Evolutionary conservation across 1,140 invertebrate species (phyloP).

Genomic region (Drosophila serrata): DNA sequence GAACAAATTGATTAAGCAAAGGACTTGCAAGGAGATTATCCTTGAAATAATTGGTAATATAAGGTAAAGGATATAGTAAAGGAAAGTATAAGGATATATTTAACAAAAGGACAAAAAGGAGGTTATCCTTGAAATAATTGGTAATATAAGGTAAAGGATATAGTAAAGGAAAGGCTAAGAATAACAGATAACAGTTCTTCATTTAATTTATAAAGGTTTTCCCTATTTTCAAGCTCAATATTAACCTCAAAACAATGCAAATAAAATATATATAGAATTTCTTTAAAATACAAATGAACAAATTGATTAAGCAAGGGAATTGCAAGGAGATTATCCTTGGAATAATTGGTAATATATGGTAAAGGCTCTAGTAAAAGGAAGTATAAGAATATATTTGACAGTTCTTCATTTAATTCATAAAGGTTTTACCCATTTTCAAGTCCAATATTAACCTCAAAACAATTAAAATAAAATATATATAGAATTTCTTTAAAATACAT

Average conservation of each 20-base stretch:
- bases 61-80: background rate
- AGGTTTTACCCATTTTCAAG: background rate
- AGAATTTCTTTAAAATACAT: background rate
- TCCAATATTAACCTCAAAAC: background rate
- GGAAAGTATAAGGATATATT: background rate
- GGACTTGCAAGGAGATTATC: background rate
- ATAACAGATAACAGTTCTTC: background rate
- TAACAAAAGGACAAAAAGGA: too few species aligned
- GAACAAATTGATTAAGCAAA: constrained; percentile 23
- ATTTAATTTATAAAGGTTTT: background rate
- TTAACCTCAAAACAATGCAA: background rate
- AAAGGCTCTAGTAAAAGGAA: background rate
- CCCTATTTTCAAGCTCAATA: background rate
- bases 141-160: background rate
- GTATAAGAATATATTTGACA: background rate
- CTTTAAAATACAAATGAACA: background rate
- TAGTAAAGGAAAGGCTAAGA: background rate
- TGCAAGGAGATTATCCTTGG: background rate
- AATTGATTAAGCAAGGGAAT: constrained; percentile 19
- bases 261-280: background rate
- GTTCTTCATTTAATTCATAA: background rate
- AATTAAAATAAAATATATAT: background rate
- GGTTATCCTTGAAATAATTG: background rate
- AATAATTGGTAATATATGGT: background rate
- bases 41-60: background rate